Percentiles rank a stretch among this genome's conserved stretches.
Conservation (phyloP, 2,113 vertebrate species). For the Pungitius pungitius region DNA sequence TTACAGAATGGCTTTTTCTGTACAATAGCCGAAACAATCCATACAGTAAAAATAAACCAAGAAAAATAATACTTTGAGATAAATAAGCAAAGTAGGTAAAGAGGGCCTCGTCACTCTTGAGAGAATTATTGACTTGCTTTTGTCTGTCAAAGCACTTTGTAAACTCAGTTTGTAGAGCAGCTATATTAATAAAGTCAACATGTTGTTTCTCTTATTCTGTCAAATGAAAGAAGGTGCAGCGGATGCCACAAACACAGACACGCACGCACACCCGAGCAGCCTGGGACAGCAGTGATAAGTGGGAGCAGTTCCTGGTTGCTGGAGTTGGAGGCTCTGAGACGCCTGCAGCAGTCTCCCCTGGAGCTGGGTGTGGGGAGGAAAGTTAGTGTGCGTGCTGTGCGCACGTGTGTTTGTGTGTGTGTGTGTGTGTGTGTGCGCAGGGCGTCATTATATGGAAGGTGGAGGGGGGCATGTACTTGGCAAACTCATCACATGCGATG, state of each 20-base stretch:
- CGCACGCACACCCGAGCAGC: slow-evolving; percentile 28
- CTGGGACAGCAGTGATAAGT: slow-evolving; percentile 36
- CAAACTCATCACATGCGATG: slow-evolving; percentile 35
- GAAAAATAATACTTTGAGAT: too few species aligned
- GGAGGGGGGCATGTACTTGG: slow-evolving; percentile 47
- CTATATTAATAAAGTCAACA: not conserved
- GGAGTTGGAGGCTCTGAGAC: slow-evolving; percentile 67
- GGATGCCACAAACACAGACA: slow-evolving; percentile 15
- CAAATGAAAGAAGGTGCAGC: not conserved
- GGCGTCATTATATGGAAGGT: slow-evolving; percentile 43
- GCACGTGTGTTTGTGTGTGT: slow-evolving; percentile 28
- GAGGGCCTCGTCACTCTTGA: too few species aligned
- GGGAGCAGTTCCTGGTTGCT: slow-evolving; percentile 67
- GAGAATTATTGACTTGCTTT: too few species aligned
- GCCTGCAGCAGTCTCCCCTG: slow-evolving; percentile 65
- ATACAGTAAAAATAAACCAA: too few species aligned
- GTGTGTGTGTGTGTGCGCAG: slow-evolving; percentile 32
- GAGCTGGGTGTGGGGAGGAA: slow-evolving; percentile 61
- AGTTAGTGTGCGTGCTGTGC: slow-evolving; percentile 11
- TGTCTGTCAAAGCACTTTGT: too few species aligned
- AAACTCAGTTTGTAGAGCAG: not conserved
- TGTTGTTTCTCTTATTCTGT: not conserved
- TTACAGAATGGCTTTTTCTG: too few species aligned
- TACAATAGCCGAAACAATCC: too few species aligned
- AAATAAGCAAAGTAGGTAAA: too few species aligned